These are phyloP conservation scores for Archaeoteleia sp. DNA, from an alignment of 2,888 invertebrate genomes.

Conservation along the genomic window DNA sequence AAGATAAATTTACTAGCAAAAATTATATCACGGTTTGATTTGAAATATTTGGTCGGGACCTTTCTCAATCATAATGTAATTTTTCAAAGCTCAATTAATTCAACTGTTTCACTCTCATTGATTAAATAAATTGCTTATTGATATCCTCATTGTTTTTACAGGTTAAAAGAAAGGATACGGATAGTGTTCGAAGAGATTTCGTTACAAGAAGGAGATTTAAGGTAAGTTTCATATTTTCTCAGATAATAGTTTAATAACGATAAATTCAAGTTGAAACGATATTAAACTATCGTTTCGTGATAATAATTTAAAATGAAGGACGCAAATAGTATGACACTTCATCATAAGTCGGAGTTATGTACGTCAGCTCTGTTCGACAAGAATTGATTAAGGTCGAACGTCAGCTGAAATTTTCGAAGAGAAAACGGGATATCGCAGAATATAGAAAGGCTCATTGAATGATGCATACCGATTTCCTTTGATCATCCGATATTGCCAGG, in stretches of 20 bases:
- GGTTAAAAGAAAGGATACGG: slow-evolving; percentile 85
- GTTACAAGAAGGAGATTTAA: slow-evolving; percentile 85
- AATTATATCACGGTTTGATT: slow-evolving; percentile 29
- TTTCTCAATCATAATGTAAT: background rate
- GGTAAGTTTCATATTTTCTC: slow-evolving; percentile 76
- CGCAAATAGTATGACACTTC: slow-evolving; percentile 15
- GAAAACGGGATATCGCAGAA: slow-evolving; percentile 17
- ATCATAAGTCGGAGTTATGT: slow-evolving; percentile 26
- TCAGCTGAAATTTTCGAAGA: slow-evolving; percentile 32
- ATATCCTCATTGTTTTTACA: slow-evolving; percentile 71
- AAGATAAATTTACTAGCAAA: slow-evolving; percentile 26
- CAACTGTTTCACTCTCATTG: no score
- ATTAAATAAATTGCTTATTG: no score
- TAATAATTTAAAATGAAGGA: background rate
- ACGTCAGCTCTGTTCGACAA: slow-evolving; percentile 23
- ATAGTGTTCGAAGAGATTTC: slow-evolving; percentile 88
- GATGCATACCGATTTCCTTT: slow-evolving; percentile 31
- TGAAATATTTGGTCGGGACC: slow-evolving; percentile 12
- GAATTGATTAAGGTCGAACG: slow-evolving; percentile 34
- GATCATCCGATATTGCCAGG: slow-evolving; percentile 16
- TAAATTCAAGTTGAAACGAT: background rate
- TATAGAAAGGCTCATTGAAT: slow-evolving; percentile 23
- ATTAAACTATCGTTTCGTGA: slow-evolving; percentile 8
- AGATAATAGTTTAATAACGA: slow-evolving; percentile 4
- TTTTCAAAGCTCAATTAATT: no score